These are phyloP conservation scores for Melanerpes formicivorus DNA, from an alignment of 2,113 vertebrate species.

Conservation along the genomic window DNA sequence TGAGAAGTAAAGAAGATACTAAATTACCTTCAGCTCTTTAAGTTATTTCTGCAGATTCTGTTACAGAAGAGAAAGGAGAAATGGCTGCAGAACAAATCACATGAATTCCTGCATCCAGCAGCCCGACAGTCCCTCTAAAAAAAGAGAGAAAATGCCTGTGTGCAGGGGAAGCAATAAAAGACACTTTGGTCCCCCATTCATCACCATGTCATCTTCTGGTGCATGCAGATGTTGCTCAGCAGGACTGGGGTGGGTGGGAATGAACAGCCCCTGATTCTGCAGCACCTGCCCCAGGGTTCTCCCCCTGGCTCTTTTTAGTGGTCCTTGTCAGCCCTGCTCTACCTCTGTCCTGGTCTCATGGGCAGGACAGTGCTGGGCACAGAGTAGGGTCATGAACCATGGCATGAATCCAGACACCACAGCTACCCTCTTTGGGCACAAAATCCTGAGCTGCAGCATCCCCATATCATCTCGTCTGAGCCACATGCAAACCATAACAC, in stretches of 20 bases:
- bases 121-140: conserved; percentile 53
- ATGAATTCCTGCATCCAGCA: conserved; percentile 82
- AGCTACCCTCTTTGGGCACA: rapidly evolving
- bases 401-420: neutral
- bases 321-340: neutral
- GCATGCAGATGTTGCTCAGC: conserved; percentile 27
- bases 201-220: conserved; percentile 58
- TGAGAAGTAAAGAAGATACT: conserved; percentile 79
- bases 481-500: neutral
- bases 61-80: conserved; percentile 82
- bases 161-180: conserved; percentile 73
- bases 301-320: neutral
- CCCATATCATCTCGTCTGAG: neutral
- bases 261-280: neutral
- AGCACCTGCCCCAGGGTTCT: neutral
- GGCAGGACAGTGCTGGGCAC: neutral
- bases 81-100: conserved; percentile 83
- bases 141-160: neutral
- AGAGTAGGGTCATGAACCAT: too few species aligned
- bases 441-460: rapidly evolving
- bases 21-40: conserved; percentile 87
- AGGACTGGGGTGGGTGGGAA: neutral
- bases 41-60: conserved; percentile 90
- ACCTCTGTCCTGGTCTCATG: neutral
- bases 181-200: conserved; percentile 66